Evolutionary conservation across 2,888 invertebrate species (phyloP), one percentile per base, ranked within the genome.

Genomic region (Tachina lurida): DNA sequence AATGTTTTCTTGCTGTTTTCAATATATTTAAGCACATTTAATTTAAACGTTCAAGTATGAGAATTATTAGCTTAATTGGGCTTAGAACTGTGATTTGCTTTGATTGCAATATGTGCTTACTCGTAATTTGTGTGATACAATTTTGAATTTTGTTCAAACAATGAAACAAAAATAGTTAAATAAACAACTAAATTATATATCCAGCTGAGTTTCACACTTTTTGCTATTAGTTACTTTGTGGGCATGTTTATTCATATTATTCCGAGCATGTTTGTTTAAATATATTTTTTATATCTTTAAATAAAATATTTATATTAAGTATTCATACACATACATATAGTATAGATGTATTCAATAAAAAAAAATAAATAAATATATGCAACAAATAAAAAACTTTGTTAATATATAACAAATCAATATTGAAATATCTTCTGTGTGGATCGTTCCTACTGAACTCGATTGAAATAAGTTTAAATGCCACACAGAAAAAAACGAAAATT

Each of bases 151-250:
- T 43, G 3, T 56, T 54, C 12, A 52, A 41, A 68, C n/a, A 52
- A 45, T 31, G 12, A 54, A 54, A 17, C 43, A 45, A 45, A 31
- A 49, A 60, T 52, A n/a, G 52, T 17, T 22, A 63, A 52, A 54
- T 19, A 45, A 71, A 70, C 56, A 60, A 58, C 60, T 68, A 41
- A 71, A 56, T 63, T 22, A 56, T 49, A 58, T 15, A 79, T 49
- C 68, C 75, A 75, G 75, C 81, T 81, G 75, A 75, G 54, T 81
- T 81, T 81, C 54, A 81, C 75, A 81, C 81, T 68, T 75, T 81
- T 75, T 81, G 22, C 39, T 45, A 81, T 60, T n/a, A n/a, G n/a
- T n/a, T 56, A 73, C 41, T 49, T 31, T 62, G 62, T 54, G 43
- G 54, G 39, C 19, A 62, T 19, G 39, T 19, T 63, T 63, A 80